Percentiles rank a stretch among this genome's conserved stretches.
Conservation (phyloP, 2,113 vertebrate genomes). For the Grammomys dolichurus region DNA sequence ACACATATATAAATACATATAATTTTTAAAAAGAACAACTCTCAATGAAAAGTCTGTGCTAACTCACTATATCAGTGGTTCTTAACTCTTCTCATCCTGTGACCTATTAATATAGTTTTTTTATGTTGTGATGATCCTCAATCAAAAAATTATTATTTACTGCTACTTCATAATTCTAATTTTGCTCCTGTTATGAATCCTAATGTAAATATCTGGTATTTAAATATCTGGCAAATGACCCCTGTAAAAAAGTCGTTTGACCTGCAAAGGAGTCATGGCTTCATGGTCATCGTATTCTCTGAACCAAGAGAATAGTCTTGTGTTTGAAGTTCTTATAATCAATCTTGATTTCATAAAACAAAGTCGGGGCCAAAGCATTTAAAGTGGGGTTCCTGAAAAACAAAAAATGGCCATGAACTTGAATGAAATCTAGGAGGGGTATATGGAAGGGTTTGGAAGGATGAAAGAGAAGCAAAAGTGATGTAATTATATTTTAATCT, state of each 20-base stretch:
- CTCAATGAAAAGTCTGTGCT: background rate
- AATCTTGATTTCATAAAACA: slow-evolving; percentile 44
- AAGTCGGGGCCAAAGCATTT: background rate
- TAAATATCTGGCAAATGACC: too few species aligned
- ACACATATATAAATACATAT: background rate
- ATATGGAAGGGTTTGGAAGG: background rate
- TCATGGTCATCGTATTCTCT: background rate
- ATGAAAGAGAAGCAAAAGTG: background rate
- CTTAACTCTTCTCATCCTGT: background rate
- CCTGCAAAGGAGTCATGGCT: too few species aligned
- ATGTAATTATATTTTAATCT: background rate
- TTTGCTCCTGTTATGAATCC: background rate
- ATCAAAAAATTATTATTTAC: background rate
- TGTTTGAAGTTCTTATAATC: slow-evolving; percentile 38
- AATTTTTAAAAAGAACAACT: background rate
- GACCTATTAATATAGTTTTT: background rate
- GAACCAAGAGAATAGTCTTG: background rate
- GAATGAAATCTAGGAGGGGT: background rate
- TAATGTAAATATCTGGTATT: background rate
- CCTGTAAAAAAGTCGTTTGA: background rate
- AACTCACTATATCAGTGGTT: background rate
- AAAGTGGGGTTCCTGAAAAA: background rate
- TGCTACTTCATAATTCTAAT: background rate
- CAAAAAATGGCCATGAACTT: background rate
- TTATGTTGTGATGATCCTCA: too few species aligned